Evolutionary conservation across 1,140 invertebrate species (phyloP).

Genomic region (Tachypleus tridentatus): DNA sequence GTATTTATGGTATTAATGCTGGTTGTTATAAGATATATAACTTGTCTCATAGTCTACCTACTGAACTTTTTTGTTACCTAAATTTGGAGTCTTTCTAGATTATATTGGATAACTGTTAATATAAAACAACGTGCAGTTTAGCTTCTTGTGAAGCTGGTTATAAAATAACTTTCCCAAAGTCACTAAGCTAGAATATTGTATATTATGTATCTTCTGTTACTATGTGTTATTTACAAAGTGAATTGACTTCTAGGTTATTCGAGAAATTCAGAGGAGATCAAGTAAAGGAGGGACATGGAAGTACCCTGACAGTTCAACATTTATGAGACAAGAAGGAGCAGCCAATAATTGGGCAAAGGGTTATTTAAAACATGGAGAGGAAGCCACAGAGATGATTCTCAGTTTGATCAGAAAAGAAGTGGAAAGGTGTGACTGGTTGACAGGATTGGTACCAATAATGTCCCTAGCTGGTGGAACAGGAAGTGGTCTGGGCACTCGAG

Average conservation of each 20-base stretch:
- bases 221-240: background rate
- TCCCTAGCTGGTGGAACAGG: conserved; percentile 72
- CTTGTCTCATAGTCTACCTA: no score
- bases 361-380: conserved; percentile 40
- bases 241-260: conserved; percentile 16
- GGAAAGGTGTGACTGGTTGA: conserved; percentile 70
- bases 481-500: conserved; percentile 72
- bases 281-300: conserved; percentile 30
- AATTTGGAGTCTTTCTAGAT: no score
- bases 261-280: conserved; percentile 29
- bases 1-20: no score
- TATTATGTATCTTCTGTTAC: background rate
- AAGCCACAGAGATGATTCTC: conserved; percentile 57
- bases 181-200: no score
- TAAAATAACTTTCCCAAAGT: no score
- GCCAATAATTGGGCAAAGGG: conserved; percentile 67
- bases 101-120: no score
- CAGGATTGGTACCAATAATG: conserved; percentile 58
- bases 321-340: conserved; percentile 40
- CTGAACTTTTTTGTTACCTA: no score
- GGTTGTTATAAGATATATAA: no score
- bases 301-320: conserved; percentile 31
- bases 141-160: no score
- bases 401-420: conserved; percentile 74
- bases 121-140: no score